These are phyloP conservation scores for Glyphotaelius pellucidus DNA, from an alignment of 2,888 invertebrate genomes.

Conservation along the genomic window DNA sequence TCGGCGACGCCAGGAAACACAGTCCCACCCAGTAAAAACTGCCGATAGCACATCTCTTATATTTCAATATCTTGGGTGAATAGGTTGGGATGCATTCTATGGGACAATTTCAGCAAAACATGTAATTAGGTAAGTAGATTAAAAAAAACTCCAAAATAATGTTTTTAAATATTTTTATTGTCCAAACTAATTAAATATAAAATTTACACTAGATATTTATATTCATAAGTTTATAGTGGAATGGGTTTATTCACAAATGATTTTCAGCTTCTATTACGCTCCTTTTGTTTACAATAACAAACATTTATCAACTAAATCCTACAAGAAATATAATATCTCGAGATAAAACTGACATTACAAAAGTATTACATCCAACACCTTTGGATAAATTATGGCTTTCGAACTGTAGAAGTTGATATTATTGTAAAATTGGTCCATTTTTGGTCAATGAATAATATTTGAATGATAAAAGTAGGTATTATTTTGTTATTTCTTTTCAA, in stretches of 20 bases:
- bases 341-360: not conserved
- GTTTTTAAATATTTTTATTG: slow-evolving; percentile 24
- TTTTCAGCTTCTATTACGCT: slow-evolving; percentile 10
- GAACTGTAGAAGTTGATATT: not conserved
- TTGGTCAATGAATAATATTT: not conserved
- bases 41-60: too few relatives aligned
- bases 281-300: slow-evolving; percentile 23
- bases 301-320: not conserved
- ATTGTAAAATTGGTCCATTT: not conserved
- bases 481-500: not conserved
- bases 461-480: not conserved
- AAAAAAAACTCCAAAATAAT: not conserved
- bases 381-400: not conserved
- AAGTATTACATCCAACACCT: not conserved
- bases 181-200: slow-evolving; percentile 17
- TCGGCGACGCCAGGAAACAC: too few relatives aligned
- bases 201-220: slow-evolving; percentile 20
- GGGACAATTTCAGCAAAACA: not conserved
- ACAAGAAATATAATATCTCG: not conserved
- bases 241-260: slow-evolving; percentile 63
- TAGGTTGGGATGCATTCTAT: not conserved
- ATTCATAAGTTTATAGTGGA: slow-evolving; percentile 2
- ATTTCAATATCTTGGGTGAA: too few relatives aligned
- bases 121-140: not conserved
- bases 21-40: too few relatives aligned